Evolutionary conservation across 1,140 invertebrate species (phyloP), one percentile per base, ranked within the genome.

Genomic region (Rhyzopertha dominica): DNA sequence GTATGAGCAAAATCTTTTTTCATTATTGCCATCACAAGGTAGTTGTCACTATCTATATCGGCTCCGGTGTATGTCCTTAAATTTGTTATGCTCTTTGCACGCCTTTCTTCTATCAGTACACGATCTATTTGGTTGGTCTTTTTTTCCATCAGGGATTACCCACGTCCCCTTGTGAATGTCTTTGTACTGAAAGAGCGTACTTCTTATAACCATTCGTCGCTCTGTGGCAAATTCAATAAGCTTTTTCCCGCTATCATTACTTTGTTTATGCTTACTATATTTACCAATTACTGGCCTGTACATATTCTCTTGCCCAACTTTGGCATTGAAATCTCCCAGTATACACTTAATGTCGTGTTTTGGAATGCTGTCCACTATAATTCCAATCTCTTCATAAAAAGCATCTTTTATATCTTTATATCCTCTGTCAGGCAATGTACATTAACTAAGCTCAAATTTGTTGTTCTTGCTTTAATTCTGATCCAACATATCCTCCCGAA

Each of bases 141-240:
- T 26, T 26, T 35, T 35, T 35, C 32, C 32, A 35, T 35, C 22
- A 7, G 5, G 32, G 18, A 20, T 8, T 5, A 35, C n/a, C 32
- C 32, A 35, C 22, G 32, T 35, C 22, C 32, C 32, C 22, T 35
- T 35, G 17, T 35, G 14, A 19, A 35, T 4, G 18, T 35, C 25
- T n/a, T 3, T 35, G 13, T 35, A 20, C 17, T 35, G 32, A 16
- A 4, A 35, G 12, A 19, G 22, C 14, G 32, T 35, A 16, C 17
- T 35, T 10, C 10, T 7, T 35, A 35, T 4, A 8, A 8, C 8
- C 22, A 14, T 4, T 10, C 22, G 4, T 13, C 22, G 18, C 22
- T 35, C 14, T 20, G 8, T 35, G 7, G 32, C 14, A 35, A 35
- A 35, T 9, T 35, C 7, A 19, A 35, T 35, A 10, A 17, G n/a